Evolutionary conservation across 2,797 vertebrate genomes (phyloP), one percentile per base, ranked within the genome.

Genomic region (Enteromius viviparus): DNA sequence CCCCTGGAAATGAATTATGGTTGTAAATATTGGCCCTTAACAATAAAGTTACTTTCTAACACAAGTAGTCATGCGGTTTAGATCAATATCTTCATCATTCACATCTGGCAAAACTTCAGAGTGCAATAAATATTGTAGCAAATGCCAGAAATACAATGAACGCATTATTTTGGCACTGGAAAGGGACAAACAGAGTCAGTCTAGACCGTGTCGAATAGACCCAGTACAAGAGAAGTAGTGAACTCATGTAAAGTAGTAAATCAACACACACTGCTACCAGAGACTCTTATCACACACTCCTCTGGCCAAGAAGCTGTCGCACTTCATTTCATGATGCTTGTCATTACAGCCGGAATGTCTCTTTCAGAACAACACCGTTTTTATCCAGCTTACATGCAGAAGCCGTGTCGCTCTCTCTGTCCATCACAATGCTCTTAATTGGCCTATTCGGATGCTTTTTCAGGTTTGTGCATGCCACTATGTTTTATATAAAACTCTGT

Each of bases 301-400:
- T 10, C 9, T 49, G 10, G 88, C 88, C 89, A 91, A 92, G 70
- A 85, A 83, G 78, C 72, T 89, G 90, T 90, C 87, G 76, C 26
- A 21, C 8, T 40, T 37, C 64, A 69, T 72, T 81, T 84, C 80
- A 83, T 40, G 42, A 23, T 53, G 47, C 69, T 82, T 17, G 77
- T 76, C 21, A 86, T 86, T 86, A 84, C 76, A 79, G 5, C 34
- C 87, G 70, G 47, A 64, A 76, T 86, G 86, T 85, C 87, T 87
- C 75, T 83, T 84, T 74, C 26, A 81, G 81, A 81, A 78, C 15
- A 74, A 83, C 80, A 78, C 85, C 80, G 42, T 84, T 80, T 87
- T 86, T 77, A 85, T 69, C 80, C 78, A 81, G 53, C 32, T 15
- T 49, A 55, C 49, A 78, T 80, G 55, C 76, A 79, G 85, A 77